phyloP scores from a whole-genome alignment of 2,888 invertebrate species.

The Coremacera marginata region DNA sequence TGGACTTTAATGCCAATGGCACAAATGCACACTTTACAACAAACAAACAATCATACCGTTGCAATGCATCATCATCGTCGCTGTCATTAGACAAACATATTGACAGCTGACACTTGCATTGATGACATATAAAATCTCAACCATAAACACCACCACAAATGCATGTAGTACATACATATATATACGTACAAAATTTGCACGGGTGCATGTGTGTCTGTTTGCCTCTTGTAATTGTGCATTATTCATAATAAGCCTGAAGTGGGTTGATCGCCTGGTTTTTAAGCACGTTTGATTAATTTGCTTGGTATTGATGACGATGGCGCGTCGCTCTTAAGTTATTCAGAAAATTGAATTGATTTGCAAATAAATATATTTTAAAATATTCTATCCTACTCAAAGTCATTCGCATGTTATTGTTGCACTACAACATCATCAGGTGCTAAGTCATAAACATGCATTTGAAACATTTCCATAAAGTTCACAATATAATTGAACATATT shows the following conservation, averaged over 20 bases:
- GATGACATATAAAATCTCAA: slow-evolving; percentile 5
- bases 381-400: no score
- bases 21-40: slow-evolving; percentile 1
- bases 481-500: no score
- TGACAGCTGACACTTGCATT: slow-evolving; percentile 24
- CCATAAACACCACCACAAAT: background rate
- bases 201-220: background rate
- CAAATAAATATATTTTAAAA: no score
- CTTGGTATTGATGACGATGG: background rate
- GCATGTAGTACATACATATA: background rate
- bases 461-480: no score
- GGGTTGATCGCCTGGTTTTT: background rate
- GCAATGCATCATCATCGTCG: slow-evolving; percentile 2
- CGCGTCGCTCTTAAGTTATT: background rate
- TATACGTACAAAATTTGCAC: background rate
- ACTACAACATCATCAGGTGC: no score
- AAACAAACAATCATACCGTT: background rate
- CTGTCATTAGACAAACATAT: slow-evolving; percentile 16
- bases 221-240: background rate
- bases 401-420: no score
- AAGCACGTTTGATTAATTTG: background rate
- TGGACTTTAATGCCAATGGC: background rate
- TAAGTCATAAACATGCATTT: no score
- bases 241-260: background rate
- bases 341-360: no score